These are phyloP conservation scores for Zeuzera pyrina DNA, from an alignment of 2,888 invertebrate species.

Conservation along the genomic window DNA sequence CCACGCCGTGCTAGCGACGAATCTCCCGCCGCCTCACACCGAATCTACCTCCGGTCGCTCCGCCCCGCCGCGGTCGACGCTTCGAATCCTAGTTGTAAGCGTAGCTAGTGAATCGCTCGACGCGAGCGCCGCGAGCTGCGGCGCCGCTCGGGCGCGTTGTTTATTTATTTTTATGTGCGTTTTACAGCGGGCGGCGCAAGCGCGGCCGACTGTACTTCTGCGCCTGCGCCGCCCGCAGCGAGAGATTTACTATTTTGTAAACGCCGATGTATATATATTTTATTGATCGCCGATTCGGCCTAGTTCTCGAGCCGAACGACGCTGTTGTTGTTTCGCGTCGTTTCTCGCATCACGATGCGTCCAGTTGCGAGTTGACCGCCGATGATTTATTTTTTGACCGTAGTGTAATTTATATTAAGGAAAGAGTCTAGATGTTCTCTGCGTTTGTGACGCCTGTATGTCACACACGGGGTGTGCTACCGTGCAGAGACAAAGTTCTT, in stretches of 20 bases:
- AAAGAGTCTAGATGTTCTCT: conserved; percentile 32
- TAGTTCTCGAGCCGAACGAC: not conserved
- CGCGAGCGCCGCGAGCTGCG: conserved; percentile 14
- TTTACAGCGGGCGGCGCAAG: no score
- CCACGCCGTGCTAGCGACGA: conserved; percentile 1
- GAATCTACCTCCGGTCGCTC: conserved; percentile 19
- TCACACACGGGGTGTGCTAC: conserved; percentile 27
- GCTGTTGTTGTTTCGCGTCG: conserved; percentile 2
- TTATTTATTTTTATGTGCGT: conserved; percentile 11
- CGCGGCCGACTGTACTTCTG: no score
- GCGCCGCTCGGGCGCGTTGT: conserved; percentile 10
- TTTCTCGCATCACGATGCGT: not conserved
- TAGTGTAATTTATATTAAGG: conserved; percentile 28
- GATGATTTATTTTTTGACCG: conserved; percentile 12
- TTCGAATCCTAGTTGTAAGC: conserved; percentile 62
- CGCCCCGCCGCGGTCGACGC: conserved; percentile 33
- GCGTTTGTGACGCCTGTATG: conserved; percentile 39
- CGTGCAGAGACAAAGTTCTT: conserved; percentile 27
- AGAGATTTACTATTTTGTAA: no score
- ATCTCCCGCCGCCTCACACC: conserved; percentile 9
- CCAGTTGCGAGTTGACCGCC: conserved; percentile 2
- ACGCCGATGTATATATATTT: no score
- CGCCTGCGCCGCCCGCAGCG: no score
- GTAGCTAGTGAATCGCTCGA: conserved; percentile 46
- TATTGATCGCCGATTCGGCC: no score